Percentiles rank a stretch among this genome's conserved stretches.
These are phyloP conservation scores for Drosophila punjabiensis DNA, from an alignment of 1,140 invertebrate species.

Conservation along the genomic window DNA sequence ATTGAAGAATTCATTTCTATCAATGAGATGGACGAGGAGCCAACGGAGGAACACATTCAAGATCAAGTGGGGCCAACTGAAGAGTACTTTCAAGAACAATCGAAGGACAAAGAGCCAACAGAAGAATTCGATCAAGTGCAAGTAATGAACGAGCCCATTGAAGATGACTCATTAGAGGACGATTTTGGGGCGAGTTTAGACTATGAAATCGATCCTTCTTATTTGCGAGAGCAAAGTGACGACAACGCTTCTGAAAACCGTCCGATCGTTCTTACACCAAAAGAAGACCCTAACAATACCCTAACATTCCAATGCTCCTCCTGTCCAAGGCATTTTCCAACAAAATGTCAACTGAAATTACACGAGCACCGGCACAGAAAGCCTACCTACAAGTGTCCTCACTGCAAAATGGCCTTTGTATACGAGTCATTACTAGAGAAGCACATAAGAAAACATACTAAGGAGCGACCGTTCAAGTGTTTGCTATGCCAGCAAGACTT, in stretches of 20 bases:
- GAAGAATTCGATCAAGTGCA: not conserved
- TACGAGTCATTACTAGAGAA: not conserved
- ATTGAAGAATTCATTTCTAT: too few relatives aligned
- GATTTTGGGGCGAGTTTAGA: not conserved
- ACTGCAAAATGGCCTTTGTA: not conserved
- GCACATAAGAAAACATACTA: not conserved
- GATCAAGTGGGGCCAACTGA: too few relatives aligned
- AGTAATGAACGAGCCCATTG: not conserved
- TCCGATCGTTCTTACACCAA: not conserved
- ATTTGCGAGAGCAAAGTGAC: not conserved
- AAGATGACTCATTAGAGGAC: not conserved
- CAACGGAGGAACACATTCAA: not conserved
- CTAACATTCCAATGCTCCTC: not conserved
- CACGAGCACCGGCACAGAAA: not conserved
- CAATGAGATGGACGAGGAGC: not conserved
- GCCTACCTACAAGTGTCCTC: not conserved
- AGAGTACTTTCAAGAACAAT: not conserved
- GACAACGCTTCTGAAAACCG: not conserved
- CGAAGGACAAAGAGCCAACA: too few relatives aligned
- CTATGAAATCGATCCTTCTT: conserved; percentile 9
- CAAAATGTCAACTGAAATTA: not conserved
- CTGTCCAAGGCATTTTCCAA: not conserved
- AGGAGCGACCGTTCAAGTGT: not conserved
- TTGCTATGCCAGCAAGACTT: not conserved
- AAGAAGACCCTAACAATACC: too few relatives aligned